Evolutionary conservation across 2,113 vertebrate genomes (phyloP).

Genomic region (Alectura lathami): DNA sequence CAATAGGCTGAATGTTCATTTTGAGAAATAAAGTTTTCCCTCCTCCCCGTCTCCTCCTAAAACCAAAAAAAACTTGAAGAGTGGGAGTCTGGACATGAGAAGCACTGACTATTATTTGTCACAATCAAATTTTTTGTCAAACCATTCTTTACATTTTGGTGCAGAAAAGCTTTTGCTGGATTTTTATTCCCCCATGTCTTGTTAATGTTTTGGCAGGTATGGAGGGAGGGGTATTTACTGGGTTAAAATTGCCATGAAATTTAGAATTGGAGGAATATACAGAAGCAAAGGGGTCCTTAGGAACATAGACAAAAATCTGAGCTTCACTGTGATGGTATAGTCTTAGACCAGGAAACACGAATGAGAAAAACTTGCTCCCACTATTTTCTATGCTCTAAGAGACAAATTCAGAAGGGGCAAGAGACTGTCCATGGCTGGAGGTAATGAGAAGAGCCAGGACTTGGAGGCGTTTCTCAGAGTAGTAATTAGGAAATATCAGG

Average conservation of each 20-base stretch:
- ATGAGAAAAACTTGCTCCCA: not conserved
- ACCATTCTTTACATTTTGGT: rapidly evolving
- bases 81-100: not conserved
- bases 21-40: not conserved
- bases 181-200: not conserved
- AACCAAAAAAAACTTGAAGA: not conserved
- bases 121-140: not conserved
- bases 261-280: not conserved
- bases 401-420: not conserved
- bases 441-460: not conserved
- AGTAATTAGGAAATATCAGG: not conserved
- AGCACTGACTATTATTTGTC: not conserved
- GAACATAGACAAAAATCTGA: not conserved
- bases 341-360: not conserved
- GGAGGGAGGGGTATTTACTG: not conserved
- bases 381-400: not conserved
- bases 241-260: not conserved
- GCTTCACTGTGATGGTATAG: not conserved
- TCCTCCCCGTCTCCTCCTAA: rapidly evolving
- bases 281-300: not conserved
- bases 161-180: not conserved
- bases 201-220: not conserved
- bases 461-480: not conserved
- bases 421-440: not conserved
- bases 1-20: not conserved